Base-by-base conservation (phyloP, 2,888 invertebrate species). In the Himalopsyche japonica region DNA sequence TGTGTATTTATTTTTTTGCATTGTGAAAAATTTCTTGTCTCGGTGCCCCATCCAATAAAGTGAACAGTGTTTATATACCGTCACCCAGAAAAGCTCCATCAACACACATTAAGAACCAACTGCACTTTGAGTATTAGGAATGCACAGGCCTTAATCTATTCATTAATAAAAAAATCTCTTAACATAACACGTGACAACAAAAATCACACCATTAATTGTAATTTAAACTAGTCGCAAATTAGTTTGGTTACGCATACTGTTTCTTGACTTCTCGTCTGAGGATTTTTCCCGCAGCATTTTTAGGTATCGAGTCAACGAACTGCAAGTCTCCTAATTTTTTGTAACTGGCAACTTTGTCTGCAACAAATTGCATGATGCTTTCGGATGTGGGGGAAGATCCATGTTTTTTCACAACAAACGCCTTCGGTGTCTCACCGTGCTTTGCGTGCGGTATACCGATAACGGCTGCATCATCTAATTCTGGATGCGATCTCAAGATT, bases 281-380 rank as follows among this genome's bases (percentile, higher is more conserved):
- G 88, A 97, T 96, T 90, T 97, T 97, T 0, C 97, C 97, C 0
- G 96, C 92, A 0, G 95, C 90, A 89, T 93, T 95, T 90, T 96
- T 97, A 0, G 97, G 97, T 87, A 97, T 94, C 84, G 91, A 91
- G 0, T 94, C 93, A 37, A 95, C 89, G 87, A 97, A 93, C n/a
- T 92, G 91, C 27, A 97, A 92, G 18, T 96, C 94, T 6, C 92
- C 91, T 12, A 98, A 91, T 88, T 94, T 93, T 89, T 98, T 98
- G 89, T 95, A 97, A 5, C 94, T 91, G 0, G 97, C 95, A 0
- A 97, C 96, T 90, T 94, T 95, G 18, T 92, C 92, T 78, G 93
- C 94, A 0, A 96, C 92, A 88, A 93, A 96, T 4, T 93, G 90
- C 79, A 93, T 90, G 4, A 97, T 92, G 5, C 95, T 94, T 24